A percentile compares a stretch with the other conserved stretches of the same genome.
phyloP scores from a whole-genome alignment of 2,888 invertebrate species.

The Exephanes ischioxanthus region DNA sequence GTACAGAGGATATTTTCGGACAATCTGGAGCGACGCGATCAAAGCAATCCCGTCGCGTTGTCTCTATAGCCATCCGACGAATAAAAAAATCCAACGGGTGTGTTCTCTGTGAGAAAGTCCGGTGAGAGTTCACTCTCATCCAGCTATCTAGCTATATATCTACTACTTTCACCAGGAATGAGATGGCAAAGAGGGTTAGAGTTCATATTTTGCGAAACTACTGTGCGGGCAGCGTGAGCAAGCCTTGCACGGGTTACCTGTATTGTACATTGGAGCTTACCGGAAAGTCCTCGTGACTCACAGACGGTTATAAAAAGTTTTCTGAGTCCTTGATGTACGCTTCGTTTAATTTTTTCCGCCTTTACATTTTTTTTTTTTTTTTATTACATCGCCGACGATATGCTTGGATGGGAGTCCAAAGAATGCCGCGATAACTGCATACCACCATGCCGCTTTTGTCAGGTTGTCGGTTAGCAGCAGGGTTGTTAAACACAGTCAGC shows the following conservation, averaged over 20 bases:
- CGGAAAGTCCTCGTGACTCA: conserved; percentile 8
- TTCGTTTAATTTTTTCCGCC: conserved; percentile 7
- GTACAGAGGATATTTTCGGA: conserved; percentile 14
- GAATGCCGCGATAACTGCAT: not conserved
- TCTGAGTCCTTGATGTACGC: conserved; percentile 1
- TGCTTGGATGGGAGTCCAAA: conserved; percentile 15
- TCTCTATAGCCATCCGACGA: conserved; percentile 59
- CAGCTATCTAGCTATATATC: not conserved
- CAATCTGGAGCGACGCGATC: conserved; percentile 49
- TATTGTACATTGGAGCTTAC: conserved; percentile 16
- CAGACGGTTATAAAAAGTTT: conserved; percentile 36
- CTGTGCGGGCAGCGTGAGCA: not conserved
- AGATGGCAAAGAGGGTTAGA: conserved; percentile 18
- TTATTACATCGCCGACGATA: conserved; percentile 24
- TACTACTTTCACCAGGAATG: conserved; percentile 12
- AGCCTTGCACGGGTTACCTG: not conserved
- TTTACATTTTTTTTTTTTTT: not conserved
- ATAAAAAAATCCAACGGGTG: conserved; percentile 37
- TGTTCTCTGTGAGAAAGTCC: not conserved
- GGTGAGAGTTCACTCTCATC: conserved; percentile 33
- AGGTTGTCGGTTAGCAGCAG: conserved; percentile 2
- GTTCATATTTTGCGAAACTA: conserved; percentile 42
- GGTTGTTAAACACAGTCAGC: conserved; percentile 1
- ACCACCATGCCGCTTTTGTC: conserved; percentile 21
- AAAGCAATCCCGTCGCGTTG: conserved; percentile 53